Evolutionary conservation across 1,140 invertebrate genomes (phyloP), one percentile per base, ranked within the genome.

Genomic region (Catajapyx aquilonaris): DNA sequence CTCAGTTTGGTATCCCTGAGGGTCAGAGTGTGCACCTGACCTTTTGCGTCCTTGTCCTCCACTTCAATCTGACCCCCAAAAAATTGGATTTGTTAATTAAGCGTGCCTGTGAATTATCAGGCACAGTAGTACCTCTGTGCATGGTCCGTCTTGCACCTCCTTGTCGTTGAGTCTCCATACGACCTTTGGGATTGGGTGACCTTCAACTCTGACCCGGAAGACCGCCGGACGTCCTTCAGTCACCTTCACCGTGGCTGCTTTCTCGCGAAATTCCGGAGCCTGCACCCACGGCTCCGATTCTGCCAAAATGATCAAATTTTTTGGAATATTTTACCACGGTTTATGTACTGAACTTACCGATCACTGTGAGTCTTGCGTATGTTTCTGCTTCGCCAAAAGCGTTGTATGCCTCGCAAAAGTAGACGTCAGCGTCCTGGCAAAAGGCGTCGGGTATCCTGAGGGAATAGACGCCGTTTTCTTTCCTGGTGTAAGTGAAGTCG

Each of bases 371-470:
- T 20, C 57, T 44, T 11, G 63, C 66, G 38, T 51, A 59, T 11
- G 63, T 64, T n/a, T 59, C 57, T 0, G 62, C 59, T 38, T 69
- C 64, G 2, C 71, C 71, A 45, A 59, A 62, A 20, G 53, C 40
- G 45, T 71, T 73, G 39, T 60, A 64, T 3, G 72, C 68, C 41
- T 69, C 64, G 46, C 76, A 81, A 37, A 62, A 62, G 48, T 81
- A 84, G 30, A 65, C 55, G n/a, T 76, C 80, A 21, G 65, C 62
- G 53, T 81, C 76, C 45, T 74, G 62, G 16, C 62, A 52, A 46
- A 69, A 70, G 21, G 69, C 62, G 46, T 81, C 69, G 9, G 60
- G 55, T 23, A 85, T 62, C 19, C 64, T 55, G 20, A 84, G 57
- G 25, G 61, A 67, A 31, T 72, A 58, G 3, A 59, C 54, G 20